Evolutionary conservation across 1,140 invertebrate species (phyloP).

Genomic region (Gonioctena quinquepunctata): DNA sequence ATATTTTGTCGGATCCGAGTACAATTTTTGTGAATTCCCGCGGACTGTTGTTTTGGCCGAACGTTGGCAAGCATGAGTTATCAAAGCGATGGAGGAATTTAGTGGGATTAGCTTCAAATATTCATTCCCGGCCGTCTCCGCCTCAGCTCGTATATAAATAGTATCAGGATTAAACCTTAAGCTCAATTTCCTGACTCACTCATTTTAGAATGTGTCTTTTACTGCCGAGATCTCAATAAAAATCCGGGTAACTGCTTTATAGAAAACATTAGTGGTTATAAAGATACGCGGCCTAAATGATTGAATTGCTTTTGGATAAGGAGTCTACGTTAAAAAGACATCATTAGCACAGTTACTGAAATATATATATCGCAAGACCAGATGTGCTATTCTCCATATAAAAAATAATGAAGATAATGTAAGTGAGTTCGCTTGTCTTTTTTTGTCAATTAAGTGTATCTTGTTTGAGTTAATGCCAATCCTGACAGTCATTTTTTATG

Average conservation of each 20-base stretch:
- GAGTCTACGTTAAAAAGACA: slow-evolving; percentile 1
- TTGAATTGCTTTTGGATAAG: slow-evolving; percentile 8
- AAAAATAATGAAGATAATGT: slow-evolving; percentile 11
- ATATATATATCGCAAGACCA: background rate
- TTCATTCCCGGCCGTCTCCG: background rate
- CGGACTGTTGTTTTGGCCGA: background rate
- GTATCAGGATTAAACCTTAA: background rate
- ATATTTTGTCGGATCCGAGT: too few relatives aligned
- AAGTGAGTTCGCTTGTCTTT: background rate
- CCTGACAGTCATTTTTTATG: slow-evolving; percentile 6
- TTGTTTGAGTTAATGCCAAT: slow-evolving; percentile 2
- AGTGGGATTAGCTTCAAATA: background rate
- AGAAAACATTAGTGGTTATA: background rate
- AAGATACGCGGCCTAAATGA: slow-evolving; percentile 1
- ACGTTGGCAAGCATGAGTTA: background rate
- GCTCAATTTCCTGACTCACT: background rate
- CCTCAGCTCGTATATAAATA: background rate
- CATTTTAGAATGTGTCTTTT: background rate
- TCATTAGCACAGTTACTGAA: slow-evolving; percentile 9
- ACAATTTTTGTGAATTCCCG: too few relatives aligned
- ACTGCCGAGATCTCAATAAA: slow-evolving; percentile 8
- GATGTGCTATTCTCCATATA: background rate
- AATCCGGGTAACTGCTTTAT: background rate
- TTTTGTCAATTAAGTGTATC: slow-evolving; percentile 12
- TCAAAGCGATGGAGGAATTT: background rate